phyloP scores from a whole-genome alignment of 2,113 vertebrate genomes.

The Cairina moschata region DNA sequence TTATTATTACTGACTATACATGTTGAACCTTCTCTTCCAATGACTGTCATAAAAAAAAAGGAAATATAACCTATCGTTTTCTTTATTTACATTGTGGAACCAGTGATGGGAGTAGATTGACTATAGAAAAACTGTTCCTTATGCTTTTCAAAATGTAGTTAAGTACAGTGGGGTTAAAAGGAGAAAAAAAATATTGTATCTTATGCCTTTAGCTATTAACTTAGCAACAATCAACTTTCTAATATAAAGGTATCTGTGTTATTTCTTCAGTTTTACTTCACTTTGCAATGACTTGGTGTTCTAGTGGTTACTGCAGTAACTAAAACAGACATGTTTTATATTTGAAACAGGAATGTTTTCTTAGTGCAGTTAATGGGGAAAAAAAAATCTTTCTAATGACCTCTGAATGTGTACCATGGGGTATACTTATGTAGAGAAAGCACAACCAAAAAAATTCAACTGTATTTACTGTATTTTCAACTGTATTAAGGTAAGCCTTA shows the following conservation, averaged over 20 bases:
- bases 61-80: background rate
- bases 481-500: background rate
- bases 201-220: background rate
- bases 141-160: background rate
- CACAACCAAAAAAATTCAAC: background rate
- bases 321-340: background rate
- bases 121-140: background rate
- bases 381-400: background rate
- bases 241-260: background rate
- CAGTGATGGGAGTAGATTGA: background rate
- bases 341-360: background rate
- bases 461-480: background rate
- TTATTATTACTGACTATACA: background rate
- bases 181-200: fast-evolving
- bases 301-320: background rate
- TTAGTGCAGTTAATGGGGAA: background rate
- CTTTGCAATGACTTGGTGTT: background rate
- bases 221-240: background rate
- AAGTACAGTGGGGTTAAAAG: background rate
- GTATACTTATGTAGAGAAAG: background rate
- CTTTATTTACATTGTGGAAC: background rate
- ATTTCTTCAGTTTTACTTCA: background rate
- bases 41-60: background rate
- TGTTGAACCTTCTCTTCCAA: background rate
- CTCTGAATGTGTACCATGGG: background rate